Percentiles rank a stretch among this genome's conserved stretches.
Evolutionary conservation across 2,888 invertebrate species (phyloP).

Genomic region (Phaonia tiefii): DNA sequence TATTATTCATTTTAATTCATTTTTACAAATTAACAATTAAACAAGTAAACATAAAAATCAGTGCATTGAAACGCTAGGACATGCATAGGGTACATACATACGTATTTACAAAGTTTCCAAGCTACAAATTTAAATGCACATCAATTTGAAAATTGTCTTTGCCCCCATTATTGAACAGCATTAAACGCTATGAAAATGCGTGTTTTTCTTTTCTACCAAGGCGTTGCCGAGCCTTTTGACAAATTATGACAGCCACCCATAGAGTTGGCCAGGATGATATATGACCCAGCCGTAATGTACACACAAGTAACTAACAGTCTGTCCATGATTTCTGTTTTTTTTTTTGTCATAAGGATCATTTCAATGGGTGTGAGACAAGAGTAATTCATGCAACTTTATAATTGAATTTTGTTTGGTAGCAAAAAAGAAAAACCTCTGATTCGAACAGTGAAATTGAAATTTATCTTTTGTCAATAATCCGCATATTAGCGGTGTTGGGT

Average conservation of each 20-base stretch:
- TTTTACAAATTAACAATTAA: too few relatives aligned
- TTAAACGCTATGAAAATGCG: not conserved
- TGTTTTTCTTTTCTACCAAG: conserved; percentile 41
- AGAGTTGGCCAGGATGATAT: conserved; percentile 29
- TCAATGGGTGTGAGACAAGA: not conserved
- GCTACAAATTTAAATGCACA: too few relatives aligned
- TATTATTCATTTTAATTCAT: too few relatives aligned
- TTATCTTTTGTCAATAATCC: conserved; percentile 10
- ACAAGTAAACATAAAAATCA: too few relatives aligned
- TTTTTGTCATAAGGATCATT: too few relatives aligned
- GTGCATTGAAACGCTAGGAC: too few relatives aligned
- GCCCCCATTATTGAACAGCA: not conserved
- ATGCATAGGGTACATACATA: too few relatives aligned
- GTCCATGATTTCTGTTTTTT: too few relatives aligned
- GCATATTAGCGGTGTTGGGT: not conserved
- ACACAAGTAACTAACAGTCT: too few relatives aligned
- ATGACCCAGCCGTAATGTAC: not conserved
- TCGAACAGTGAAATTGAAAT: not conserved
- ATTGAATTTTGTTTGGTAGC: conserved; percentile 1
- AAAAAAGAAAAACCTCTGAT: conserved; percentile 4
- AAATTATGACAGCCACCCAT: conserved; percentile 77
- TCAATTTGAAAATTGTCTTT: not conserved
- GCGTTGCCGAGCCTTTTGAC: conserved; percentile 77
- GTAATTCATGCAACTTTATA: not conserved
- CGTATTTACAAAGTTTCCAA: too few relatives aligned